Conservation (phyloP, 2,113 vertebrate genomes). For the Cygnus buccinator region DNA sequence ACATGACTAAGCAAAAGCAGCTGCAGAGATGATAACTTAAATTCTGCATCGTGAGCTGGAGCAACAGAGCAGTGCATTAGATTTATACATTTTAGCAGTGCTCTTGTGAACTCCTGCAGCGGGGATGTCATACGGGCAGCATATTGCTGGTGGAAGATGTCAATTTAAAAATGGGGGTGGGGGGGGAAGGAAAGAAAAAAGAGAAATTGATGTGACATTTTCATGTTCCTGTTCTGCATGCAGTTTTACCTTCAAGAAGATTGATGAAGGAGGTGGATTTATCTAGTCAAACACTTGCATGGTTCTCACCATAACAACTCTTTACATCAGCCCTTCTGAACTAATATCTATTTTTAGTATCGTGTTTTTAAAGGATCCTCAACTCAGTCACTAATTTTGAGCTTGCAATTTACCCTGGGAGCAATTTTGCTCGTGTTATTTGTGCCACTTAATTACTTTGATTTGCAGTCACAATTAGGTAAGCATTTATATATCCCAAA, state of each 20-base stretch:
- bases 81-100: neutral
- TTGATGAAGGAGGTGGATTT: neutral
- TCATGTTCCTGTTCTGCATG: neutral
- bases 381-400: neutral
- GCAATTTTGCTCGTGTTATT: constrained; percentile 6
- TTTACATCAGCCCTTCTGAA: constrained; percentile 10
- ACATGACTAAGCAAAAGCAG: neutral
- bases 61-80: fast-evolving
- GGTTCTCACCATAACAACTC: neutral
- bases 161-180: neutral
- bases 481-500: neutral
- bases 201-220: neutral
- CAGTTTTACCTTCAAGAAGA: neutral
- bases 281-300: neutral
- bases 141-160: neutral
- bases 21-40: neutral
- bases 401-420: neutral
- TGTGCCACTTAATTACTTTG: neutral
- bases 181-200: too few relatives aligned
- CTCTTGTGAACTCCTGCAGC: neutral
- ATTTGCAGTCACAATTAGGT: neutral
- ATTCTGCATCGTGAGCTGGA: neutral
- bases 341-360: neutral
- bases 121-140: neutral
- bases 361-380: constrained; percentile 6